Evolutionary conservation across 2,113 vertebrate species (phyloP), one percentile per base, ranked within the genome.

Genomic region (Myiagra hebetior): DNA sequence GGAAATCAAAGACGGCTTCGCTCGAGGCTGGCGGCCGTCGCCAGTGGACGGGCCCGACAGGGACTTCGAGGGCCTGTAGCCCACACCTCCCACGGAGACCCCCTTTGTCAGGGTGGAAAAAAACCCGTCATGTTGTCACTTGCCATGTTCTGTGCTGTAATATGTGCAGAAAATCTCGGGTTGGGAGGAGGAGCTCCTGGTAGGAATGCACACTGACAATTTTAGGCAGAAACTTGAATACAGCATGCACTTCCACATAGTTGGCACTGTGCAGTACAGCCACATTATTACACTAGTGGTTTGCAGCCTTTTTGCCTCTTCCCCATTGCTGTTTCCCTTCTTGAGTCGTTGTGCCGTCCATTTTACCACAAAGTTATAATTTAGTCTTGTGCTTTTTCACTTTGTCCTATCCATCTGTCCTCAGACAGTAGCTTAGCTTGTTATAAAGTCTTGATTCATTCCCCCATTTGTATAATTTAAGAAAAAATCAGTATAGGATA

Each of bases 91-190:
- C 23, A 5, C 7, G 49, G 27, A 60, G 50, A 49, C 3, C 13
- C 33, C 5, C 11, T 60, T 60, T 33, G 15, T 26, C 56, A 41
- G 26, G 7, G 15, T 1, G 6, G 3, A 6, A 39, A 22, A 30
- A 47, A 49, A 37, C 1, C 14, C 19, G 17, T 28, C 24, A 0
- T 19, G 6, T 59, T 64, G 35, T 17, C 15, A 11, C 4, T n/a
- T 85, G 23, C 28, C 41, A 0, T 60, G 18, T 18, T 72, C 46
- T 81, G 30, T 50, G 16, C 33, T 37, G n/a, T 81, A 60, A 31
- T 30, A 9, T 11, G 11, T 28, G 49, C 37, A 30, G 52, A 53
- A 89, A 5, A 63, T 9, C 31, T 67, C 1, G 2, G 7, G 7
- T 21, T 84, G 60, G 72, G 41, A 84, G 79, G 56, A 57, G 27